phyloP scores from a whole-genome alignment of 2,797 vertebrate species.

The Anguilla marmorata region DNA sequence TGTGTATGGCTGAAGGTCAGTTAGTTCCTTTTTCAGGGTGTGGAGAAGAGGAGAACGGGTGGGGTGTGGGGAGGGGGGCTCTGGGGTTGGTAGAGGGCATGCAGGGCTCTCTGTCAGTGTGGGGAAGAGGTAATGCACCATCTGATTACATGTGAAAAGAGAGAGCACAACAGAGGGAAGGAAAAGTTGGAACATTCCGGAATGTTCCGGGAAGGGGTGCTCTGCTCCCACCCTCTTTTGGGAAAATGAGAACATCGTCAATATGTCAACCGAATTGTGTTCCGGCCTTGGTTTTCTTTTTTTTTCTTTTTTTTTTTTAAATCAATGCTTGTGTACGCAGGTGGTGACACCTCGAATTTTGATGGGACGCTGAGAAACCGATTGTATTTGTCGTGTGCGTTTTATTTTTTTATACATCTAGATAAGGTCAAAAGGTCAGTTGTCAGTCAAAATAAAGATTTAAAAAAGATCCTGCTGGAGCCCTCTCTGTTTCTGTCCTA shows the following conservation, averaged over 20 bases:
- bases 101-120: slow-evolving; percentile 54
- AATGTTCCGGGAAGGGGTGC: slow-evolving; percentile 1
- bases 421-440: slow-evolving; percentile 66
- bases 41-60: not conserved
- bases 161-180: slow-evolving; percentile 43
- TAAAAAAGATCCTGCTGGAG: slow-evolving; percentile 52
- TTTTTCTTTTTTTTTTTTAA: not conserved
- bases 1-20: slow-evolving; percentile 67
- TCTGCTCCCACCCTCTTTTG: not conserved
- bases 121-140: slow-evolving; percentile 62
- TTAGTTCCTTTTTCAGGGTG: slow-evolving; percentile 58
- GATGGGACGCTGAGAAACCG: not conserved
- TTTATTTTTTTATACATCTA: not conserved
- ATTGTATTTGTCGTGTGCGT: not conserved
- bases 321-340: not conserved
- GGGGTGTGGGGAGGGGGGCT: slow-evolving; percentile 37
- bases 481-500: slow-evolving; percentile 52
- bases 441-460: slow-evolving; percentile 67
- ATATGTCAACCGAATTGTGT: not conserved
- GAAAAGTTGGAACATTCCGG: not conserved
- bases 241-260: not conserved
- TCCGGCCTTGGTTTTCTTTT: not conserved
- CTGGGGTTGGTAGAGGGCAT: slow-evolving; percentile 37
- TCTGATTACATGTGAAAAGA: slow-evolving; percentile 56
- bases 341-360: not conserved